Evolutionary conservation across 2,113 vertebrate genomes (phyloP).

Genomic region (Ptyas mucosa): DNA sequence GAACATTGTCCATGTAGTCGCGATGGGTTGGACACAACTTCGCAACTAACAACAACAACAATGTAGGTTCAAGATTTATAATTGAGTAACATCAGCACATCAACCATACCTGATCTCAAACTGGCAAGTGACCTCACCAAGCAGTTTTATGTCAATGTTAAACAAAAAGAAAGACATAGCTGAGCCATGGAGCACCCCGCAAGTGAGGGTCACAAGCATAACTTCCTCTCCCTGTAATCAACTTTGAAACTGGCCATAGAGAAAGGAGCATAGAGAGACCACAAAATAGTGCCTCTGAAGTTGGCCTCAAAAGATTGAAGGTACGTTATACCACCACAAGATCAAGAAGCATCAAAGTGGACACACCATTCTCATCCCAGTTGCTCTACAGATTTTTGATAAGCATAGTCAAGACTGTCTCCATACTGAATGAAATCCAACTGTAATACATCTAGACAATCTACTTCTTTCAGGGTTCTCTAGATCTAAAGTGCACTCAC

Average conservation of each 20-base stretch:
- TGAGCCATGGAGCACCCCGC: neutral
- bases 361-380: neutral
- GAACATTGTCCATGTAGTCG: too few relatives aligned
- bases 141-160: neutral
- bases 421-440: neutral
- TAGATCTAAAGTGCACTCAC: neutral
- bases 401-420: neutral
- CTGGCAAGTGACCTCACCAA: neutral
- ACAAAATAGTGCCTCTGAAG: neutral
- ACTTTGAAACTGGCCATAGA: neutral
- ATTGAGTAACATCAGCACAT: neutral
- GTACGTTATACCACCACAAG: neutral
- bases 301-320: neutral
- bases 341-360: neutral
- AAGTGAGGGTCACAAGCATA: neutral
- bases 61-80: neutral
- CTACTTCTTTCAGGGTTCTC: neutral
- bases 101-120: neutral
- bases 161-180: neutral
- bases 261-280: neutral
- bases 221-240: neutral
- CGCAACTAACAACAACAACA: too few relatives aligned
- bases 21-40: too few relatives aligned
- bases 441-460: neutral
- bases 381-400: neutral